phyloP scores from a whole-genome alignment of 2,888 invertebrate species.

The Cordylochernes scorpioides region DNA sequence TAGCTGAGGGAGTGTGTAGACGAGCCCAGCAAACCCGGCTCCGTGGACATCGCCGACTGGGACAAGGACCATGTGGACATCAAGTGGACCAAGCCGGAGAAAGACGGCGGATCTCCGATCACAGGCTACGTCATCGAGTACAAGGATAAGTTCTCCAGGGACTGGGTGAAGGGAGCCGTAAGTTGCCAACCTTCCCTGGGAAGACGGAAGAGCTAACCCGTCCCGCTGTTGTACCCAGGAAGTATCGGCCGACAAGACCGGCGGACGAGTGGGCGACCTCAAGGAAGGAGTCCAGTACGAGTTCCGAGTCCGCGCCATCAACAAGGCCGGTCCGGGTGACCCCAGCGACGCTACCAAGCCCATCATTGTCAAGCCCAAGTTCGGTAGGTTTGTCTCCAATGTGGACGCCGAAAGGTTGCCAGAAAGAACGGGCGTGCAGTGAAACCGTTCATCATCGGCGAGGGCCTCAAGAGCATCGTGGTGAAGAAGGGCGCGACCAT shows the following conservation, averaged over 20 bases:
- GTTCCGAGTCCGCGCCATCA: slow-evolving; percentile 69
- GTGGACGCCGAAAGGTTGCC: no score
- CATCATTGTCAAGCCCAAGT: slow-evolving; percentile 75
- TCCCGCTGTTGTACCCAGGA: slow-evolving; percentile 25
- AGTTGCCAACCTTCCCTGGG: neutral
- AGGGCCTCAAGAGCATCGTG: slow-evolving; percentile 54
- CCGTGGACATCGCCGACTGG: slow-evolving; percentile 77
- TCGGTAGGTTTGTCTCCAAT: slow-evolving; percentile 21
- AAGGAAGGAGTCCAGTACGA: slow-evolving; percentile 80
- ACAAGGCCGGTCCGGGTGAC: slow-evolving; percentile 80
- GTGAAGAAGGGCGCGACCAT: slow-evolving; percentile 89
- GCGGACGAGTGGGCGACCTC: slow-evolving; percentile 56
- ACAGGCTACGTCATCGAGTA: slow-evolving; percentile 71
- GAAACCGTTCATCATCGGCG: slow-evolving; percentile 78
- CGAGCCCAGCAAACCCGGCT: slow-evolving; percentile 73
- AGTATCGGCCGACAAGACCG: slow-evolving; percentile 41
- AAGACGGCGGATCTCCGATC: slow-evolving; percentile 78
- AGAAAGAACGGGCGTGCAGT: slow-evolving; percentile 31
- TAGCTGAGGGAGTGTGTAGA: slow-evolving; percentile 30
- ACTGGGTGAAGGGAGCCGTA: slow-evolving; percentile 33
- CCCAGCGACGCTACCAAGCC: slow-evolving; percentile 62
- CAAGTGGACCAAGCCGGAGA: slow-evolving; percentile 75
- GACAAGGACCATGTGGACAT: slow-evolving; percentile 84
- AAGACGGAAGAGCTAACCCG: slow-evolving; percentile 26
- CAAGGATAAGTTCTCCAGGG: slow-evolving; percentile 75